Conservation (phyloP, 2,113 vertebrate species). For the Lycaon pictus region DNA sequence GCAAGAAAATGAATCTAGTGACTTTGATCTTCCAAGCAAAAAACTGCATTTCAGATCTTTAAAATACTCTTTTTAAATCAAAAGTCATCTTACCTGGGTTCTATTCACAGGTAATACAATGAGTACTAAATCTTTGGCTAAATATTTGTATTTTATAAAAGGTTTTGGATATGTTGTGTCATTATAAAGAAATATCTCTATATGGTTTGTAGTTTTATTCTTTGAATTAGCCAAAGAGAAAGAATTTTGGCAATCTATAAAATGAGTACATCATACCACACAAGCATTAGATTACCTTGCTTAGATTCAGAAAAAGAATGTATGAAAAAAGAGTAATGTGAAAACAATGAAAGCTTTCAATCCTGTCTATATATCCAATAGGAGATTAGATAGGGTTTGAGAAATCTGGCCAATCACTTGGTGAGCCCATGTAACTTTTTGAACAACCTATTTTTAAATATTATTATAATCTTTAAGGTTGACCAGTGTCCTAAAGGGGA, state of each 20-base stretch:
- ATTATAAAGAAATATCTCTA: background rate
- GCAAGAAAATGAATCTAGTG: background rate
- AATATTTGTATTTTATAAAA: background rate
- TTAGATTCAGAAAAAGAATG: background rate
- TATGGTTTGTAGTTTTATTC: background rate
- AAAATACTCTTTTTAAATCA: background rate
- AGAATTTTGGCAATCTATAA: background rate
- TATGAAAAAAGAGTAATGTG: background rate
- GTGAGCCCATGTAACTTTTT: background rate
- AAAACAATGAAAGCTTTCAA: background rate
- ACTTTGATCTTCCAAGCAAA: background rate
- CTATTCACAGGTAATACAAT: background rate
- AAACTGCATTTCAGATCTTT: background rate
- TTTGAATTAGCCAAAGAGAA: background rate
- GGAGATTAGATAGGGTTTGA: background rate
- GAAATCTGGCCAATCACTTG: background rate
- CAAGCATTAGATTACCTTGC: background rate
- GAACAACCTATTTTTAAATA: background rate
- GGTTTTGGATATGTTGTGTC: background rate
- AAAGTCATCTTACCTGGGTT: background rate
- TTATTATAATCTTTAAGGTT: background rate
- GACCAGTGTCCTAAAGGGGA: background rate
- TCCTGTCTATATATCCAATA: background rate
- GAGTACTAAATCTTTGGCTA: background rate
- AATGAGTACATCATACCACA: background rate